Base-by-base conservation (phyloP, 1,140 invertebrate species). In the Paramacrobiotus metropolitanus region DNA sequence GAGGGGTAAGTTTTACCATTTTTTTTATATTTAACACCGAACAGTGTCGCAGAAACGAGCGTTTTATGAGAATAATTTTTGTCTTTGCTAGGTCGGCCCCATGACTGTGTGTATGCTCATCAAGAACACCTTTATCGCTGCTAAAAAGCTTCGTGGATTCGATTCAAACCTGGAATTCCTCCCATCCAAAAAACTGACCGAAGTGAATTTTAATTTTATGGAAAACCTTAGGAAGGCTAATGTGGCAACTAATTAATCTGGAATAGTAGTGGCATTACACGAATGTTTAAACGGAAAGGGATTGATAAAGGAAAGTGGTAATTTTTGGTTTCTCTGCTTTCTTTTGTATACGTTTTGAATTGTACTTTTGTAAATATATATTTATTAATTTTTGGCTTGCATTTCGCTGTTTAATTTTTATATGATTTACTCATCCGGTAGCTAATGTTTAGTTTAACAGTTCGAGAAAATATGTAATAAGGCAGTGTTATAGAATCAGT, bases 41-140 rank as follows among this genome's bases (percentile, higher is more conserved):
- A 9, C 34, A n/a, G 9, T 40, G 9, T 9, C n/a, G 9, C n/a
- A 40, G n/a, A 40, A 15, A 15, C 34, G 9, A 15, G 34, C 34
- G 9, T 40, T 9, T 40, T n/a, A 9, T 40, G 9, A 40, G n/a
- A n/a, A n/a, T n/a, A n/a, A n/a, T n/a, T n/a, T 9, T 40, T 40
- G 34, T 9, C n/a, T 40, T 40, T 40, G 34, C 34, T n/a, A 55
- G 48, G 48, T 89, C 28, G 87, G 87, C 0, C 86, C 87, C 1
- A 85, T 89, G 82, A 89, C 86, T 2, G 85, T 89, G 0, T 82
- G 84, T 1, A 88, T 88, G 85, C 71, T 90, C 4, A 86, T 90
- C 82, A 79, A 78, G 62, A 90, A 90, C 68, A 88, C 86, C 0
- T 74, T 87, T 24, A 73, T 78, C 65, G 83, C 84, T 1, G 82